A percentile compares a stretch with the other conserved stretches of the same genome.
phyloP scores from a whole-genome alignment of 2,888 invertebrate species.

The Ypsolopha scabrella region DNA sequence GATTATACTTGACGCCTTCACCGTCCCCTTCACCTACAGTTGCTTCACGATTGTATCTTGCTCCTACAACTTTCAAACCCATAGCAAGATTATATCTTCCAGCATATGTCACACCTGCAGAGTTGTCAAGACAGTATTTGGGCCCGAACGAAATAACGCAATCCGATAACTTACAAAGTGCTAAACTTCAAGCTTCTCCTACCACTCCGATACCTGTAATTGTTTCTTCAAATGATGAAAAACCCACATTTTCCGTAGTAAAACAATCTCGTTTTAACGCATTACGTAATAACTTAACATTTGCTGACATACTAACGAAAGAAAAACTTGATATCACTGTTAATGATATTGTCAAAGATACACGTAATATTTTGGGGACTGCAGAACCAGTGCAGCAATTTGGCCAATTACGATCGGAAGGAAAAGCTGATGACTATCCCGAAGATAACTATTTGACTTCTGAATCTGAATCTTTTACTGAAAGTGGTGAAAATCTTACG shows the following conservation, averaged over 20 bases:
- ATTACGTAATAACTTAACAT: constrained; percentile 41
- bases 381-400: constrained; percentile 27
- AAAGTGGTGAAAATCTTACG: constrained; percentile 42
- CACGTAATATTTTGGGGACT: constrained; percentile 36
- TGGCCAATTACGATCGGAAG: constrained; percentile 25
- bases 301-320: constrained; percentile 50
- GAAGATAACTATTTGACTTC: constrained; percentile 28
- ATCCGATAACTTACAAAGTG: constrained; percentile 25
- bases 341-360: constrained; percentile 50
- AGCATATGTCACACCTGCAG: constrained; percentile 22
- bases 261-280: constrained; percentile 25
- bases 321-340: constrained; percentile 53
- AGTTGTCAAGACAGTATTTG: constrained; percentile 36
- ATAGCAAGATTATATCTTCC: constrained; percentile 38
- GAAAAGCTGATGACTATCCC: constrained; percentile 24
- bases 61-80: constrained; percentile 44
- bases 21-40: constrained; percentile 27
- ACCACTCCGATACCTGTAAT: constrained; percentile 22
- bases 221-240: constrained; percentile 15
- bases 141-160: constrained; percentile 22
- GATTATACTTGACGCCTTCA: constrained; percentile 22
- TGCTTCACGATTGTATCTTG: constrained; percentile 31
- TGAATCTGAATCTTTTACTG: constrained; percentile 16
- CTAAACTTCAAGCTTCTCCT: constrained; percentile 24
- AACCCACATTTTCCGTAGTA: constrained; percentile 22